These are phyloP conservation scores for Sus cebifrons DNA, from an alignment of 2,797 vertebrate species.

Conservation along the genomic window DNA sequence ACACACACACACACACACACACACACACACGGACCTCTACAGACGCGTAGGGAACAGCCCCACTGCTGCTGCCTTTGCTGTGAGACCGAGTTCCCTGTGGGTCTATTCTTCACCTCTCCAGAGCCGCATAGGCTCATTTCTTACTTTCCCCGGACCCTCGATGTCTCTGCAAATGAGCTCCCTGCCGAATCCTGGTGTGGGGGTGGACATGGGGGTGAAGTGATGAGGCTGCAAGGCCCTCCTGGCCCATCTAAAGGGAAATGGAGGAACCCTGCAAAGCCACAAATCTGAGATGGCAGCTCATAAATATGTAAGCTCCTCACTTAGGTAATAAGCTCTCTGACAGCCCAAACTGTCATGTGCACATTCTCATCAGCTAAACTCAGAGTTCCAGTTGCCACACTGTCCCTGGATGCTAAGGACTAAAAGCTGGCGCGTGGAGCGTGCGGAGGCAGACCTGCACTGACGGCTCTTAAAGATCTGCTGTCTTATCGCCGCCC, in stretches of 20 bases:
- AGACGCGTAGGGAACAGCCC: accelerated
- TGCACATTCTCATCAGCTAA: constrained; percentile 72
- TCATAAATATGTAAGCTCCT: constrained; percentile 83
- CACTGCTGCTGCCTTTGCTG: not conserved
- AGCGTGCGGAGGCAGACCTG: not conserved
- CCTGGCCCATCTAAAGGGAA: constrained; percentile 63
- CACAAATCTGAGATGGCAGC: constrained; percentile 75
- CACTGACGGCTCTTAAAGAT: not conserved
- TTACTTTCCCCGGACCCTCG: constrained; percentile 27
- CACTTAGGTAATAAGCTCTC: constrained; percentile 75
- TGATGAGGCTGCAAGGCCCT: constrained; percentile 48
- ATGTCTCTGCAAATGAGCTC: constrained; percentile 61
- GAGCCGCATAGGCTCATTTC: constrained; percentile 8
- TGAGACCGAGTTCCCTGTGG: accelerated
- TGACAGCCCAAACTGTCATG: constrained; percentile 76
- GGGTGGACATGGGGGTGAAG: not conserved
- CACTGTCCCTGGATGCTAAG: constrained; percentile 66
- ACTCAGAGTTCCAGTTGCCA: constrained; percentile 66
- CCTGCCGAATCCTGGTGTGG: constrained; percentile 14
- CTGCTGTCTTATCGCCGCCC: not conserved
- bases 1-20: not conserved
- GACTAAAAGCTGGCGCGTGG: not conserved
- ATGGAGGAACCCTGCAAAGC: constrained; percentile 67
- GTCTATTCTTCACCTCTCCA: not conserved
- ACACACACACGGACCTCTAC: not conserved